Evolutionary conservation across 2,113 vertebrate species (phyloP).

Genomic region (Leiothrix lutea): DNA sequence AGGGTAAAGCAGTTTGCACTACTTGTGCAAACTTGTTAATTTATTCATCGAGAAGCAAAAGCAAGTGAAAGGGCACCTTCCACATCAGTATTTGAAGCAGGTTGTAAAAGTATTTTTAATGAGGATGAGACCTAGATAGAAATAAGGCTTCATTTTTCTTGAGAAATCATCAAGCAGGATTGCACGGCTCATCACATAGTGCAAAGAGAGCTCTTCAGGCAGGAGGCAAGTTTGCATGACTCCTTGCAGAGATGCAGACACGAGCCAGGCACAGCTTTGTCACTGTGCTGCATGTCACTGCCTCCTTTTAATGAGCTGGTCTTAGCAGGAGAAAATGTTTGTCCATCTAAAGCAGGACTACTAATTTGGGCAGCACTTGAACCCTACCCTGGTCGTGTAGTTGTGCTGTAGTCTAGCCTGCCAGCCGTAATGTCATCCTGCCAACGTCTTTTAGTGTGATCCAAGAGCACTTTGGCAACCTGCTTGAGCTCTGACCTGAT

Average conservation of each 20-base stretch:
- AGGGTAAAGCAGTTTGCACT: not conserved
- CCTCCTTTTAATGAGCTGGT: not conserved
- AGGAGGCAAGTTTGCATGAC: not conserved
- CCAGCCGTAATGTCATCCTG: not conserved
- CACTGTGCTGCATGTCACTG: not conserved
- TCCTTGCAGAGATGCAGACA: not conserved
- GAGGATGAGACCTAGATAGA: not conserved
- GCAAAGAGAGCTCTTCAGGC: not conserved
- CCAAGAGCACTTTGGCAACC: not conserved
- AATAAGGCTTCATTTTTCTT: constrained; percentile 18
- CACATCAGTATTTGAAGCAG: constrained; percentile 11
- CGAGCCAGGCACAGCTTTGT: not conserved
- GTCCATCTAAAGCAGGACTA: not conserved
- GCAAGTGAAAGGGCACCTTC: constrained; percentile 34
- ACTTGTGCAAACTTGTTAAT: constrained; percentile 6
- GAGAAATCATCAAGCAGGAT: not conserved
- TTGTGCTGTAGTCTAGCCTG: not conserved
- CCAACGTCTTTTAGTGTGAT: not conserved
- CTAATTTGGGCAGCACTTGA: not conserved
- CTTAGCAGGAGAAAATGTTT: not conserved
- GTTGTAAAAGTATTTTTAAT: constrained; percentile 31
- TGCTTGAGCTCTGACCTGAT: not conserved
- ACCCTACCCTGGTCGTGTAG: not conserved
- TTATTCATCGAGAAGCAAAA: constrained; percentile 13
- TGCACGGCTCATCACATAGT: not conserved